Conservation (phyloP, 2,113 vertebrate genomes). For the Rhea americana region DNA sequence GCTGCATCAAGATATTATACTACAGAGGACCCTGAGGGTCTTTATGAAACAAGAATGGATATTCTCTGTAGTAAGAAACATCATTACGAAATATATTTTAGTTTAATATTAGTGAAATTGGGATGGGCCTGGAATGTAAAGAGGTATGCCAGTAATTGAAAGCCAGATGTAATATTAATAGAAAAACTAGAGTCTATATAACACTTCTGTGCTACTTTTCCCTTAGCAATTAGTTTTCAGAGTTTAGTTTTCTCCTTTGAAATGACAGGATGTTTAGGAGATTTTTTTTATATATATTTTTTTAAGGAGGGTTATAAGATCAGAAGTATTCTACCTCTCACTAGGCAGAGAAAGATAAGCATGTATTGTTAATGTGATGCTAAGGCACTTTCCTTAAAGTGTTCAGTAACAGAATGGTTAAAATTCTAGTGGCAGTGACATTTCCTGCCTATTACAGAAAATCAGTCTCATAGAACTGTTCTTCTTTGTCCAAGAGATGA, state of each 20-base stretch:
- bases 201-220: neutral
- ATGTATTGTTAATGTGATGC: neutral
- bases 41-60: neutral
- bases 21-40: neutral
- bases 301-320: neutral
- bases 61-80: neutral
- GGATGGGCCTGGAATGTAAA: neutral
- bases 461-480: neutral
- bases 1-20: neutral
- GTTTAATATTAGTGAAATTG: neutral
- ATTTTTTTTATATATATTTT: neutral
- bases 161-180: neutral
- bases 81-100: neutral
- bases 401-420: neutral
- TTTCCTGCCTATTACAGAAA: conserved; percentile 24
- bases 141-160: neutral
- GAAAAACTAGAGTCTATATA: neutral
- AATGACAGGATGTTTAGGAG: neutral
- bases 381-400: neutral
- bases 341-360: neutral
- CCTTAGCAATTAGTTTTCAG: neutral
- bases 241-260: neutral
- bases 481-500: conserved; percentile 54
- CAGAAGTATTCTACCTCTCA: neutral
- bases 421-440: neutral